Conservation (phyloP, 2,888 invertebrate species). For the Troilus luridus region DNA sequence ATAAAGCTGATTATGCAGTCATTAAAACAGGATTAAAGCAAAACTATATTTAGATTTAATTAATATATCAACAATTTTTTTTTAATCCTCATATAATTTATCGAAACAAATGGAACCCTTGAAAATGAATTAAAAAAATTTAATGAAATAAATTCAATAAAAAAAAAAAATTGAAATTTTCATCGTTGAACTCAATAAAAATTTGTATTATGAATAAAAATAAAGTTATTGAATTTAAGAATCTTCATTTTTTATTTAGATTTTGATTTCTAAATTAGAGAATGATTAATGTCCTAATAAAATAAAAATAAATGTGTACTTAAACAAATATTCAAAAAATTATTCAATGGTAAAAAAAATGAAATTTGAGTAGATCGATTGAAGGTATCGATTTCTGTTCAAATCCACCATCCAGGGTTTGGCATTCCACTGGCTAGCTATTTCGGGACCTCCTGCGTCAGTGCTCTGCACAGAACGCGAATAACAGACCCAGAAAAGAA, state of each 20-base stretch:
- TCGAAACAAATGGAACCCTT: background rate
- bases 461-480: conserved; percentile 33
- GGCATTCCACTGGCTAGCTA: conserved; percentile 34
- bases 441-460: conserved; percentile 49
- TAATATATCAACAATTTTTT: background rate
- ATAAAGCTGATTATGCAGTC: background rate
- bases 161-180: background rate
- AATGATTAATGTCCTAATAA: background rate
- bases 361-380: background rate
- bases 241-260: background rate
- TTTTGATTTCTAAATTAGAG: background rate
- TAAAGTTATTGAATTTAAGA: background rate
- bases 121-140: background rate
- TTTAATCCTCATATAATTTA: background rate
- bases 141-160: background rate
- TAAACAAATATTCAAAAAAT: too few relatives aligned
- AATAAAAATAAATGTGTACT: background rate
- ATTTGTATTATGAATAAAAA: background rate
- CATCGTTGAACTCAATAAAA: background rate
- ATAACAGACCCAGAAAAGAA: conserved; percentile 20
- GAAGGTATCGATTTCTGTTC: conserved; percentile 21
- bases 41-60: background rate
- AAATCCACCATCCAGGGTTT: conserved; percentile 13
- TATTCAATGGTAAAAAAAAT: too few relatives aligned
- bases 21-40: background rate